Evolutionary conservation across 92 coral and sea anemone species (phyloP).

Genomic region (Heliopora coerulea): DNA sequence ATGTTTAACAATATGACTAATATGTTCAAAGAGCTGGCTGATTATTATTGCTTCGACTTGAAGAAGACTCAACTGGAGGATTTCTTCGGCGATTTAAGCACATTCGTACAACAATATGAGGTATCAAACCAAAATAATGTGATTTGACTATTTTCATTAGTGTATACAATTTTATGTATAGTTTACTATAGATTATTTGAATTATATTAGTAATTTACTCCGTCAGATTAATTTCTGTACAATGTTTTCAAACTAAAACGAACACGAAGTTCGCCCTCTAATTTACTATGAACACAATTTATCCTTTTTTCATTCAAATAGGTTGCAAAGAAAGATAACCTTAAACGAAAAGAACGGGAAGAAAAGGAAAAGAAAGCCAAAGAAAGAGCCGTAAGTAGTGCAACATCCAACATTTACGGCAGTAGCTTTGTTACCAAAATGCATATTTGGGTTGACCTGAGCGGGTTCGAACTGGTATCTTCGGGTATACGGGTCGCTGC

Average conservation of each 20-base stretch:
- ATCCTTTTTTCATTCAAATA: constrained; percentile 22
- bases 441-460: too few species aligned
- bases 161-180: too few species aligned
- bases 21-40: constrained; percentile 88
- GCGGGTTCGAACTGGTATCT: too few species aligned
- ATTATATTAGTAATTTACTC: too few species aligned
- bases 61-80: constrained; percentile 94
- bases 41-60: constrained; percentile 83
- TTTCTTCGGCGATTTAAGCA: constrained; percentile 91
- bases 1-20: constrained; percentile 98
- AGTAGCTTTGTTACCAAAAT: too few species aligned
- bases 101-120: constrained; percentile 74
- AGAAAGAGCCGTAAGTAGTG: constrained; percentile 87
- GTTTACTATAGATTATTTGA: too few species aligned
- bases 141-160: too few species aligned
- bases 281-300: background rate
- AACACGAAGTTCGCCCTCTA: too few species aligned
- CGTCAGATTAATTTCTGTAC: too few species aligned
- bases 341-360: constrained; percentile 85
- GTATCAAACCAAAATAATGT: constrained; percentile 43
- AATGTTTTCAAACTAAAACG: too few species aligned
- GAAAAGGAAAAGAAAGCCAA: constrained; percentile 88
- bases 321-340: constrained; percentile 85
- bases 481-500: too few species aligned
- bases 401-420: too few species aligned